Percentiles rank a stretch among this genome's conserved stretches.
Evolutionary conservation across 2,113 vertebrate species (phyloP).

Genomic region (Glaucidium brasilianum): DNA sequence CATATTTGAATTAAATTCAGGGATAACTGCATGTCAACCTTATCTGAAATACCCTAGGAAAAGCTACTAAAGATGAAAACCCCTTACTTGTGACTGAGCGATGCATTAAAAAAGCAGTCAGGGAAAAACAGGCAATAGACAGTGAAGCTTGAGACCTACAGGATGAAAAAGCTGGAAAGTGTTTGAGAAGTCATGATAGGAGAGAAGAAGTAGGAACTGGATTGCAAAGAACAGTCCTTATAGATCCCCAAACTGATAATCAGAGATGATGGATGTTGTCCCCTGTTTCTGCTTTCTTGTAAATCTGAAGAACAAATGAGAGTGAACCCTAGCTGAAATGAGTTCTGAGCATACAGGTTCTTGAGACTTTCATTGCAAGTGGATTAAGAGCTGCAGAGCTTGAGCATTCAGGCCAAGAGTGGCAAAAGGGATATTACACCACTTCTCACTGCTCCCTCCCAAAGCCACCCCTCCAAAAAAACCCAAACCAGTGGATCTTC

Average conservation of each 20-base stretch:
- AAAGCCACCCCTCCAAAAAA: neutral
- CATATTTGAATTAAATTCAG: neutral
- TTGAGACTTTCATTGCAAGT: neutral
- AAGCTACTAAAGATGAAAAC: neutral
- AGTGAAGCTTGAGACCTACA: neutral
- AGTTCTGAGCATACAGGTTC: neutral
- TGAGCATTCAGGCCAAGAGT: neutral
- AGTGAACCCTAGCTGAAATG: neutral
- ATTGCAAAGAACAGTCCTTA: neutral
- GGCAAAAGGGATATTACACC: neutral
- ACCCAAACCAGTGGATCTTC: rapidly evolving
- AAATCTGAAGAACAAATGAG: neutral
- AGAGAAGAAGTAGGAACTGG: neutral
- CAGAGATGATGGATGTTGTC: neutral
- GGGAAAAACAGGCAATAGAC: neutral
- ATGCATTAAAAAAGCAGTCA: neutral
- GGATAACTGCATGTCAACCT: neutral
- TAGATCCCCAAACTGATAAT: neutral
- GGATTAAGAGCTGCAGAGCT: neutral
- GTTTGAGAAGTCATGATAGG: neutral
- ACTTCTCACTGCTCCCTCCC: neutral
- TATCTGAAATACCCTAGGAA: neutral
- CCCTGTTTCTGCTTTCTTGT: neutral
- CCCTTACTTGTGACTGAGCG: neutral
- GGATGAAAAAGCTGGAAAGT: neutral